A percentile compares a stretch with the other conserved stretches of the same genome.
These are phyloP conservation scores for Lethenteron reissneri DNA, from an alignment of 2,113 vertebrate genomes.

Conservation along the genomic window DNA sequence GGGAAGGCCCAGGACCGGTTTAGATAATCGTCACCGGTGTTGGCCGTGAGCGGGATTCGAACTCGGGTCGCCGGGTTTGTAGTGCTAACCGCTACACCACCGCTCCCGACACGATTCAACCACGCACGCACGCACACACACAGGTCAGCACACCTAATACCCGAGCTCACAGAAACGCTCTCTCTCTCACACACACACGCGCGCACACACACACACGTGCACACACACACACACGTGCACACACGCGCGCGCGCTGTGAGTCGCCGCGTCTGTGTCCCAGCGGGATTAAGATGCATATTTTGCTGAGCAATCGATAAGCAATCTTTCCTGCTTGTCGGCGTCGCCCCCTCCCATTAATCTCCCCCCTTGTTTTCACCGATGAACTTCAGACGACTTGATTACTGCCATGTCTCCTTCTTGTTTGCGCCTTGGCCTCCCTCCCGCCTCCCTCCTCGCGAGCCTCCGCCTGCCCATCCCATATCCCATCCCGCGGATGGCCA, in stretches of 20 bases:
- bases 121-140: not conserved
- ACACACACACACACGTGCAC: not conserved
- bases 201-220: not conserved
- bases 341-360: constrained; percentile 2
- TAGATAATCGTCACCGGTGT: too few relatives aligned
- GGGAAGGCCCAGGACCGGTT: too few relatives aligned
- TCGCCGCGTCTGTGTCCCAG: not conserved
- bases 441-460: not conserved
- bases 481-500: not conserved
- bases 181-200: not conserved
- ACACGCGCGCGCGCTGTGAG: not conserved
- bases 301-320: constrained; percentile 4
- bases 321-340: not conserved
- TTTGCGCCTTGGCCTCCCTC: not conserved
- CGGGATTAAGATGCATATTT: constrained; percentile 5
- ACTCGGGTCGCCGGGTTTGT: too few relatives aligned
- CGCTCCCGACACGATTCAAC: too few relatives aligned
- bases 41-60: too few relatives aligned
- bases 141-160: not conserved
- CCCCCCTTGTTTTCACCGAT: constrained; percentile 2
- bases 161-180: too few relatives aligned
- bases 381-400: constrained; percentile 6
- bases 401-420: not conserved
- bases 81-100: too few relatives aligned
- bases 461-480: not conserved